Evolutionary conservation across 2,888 invertebrate genomes (phyloP).

Genomic region (Tholera decimalis): DNA sequence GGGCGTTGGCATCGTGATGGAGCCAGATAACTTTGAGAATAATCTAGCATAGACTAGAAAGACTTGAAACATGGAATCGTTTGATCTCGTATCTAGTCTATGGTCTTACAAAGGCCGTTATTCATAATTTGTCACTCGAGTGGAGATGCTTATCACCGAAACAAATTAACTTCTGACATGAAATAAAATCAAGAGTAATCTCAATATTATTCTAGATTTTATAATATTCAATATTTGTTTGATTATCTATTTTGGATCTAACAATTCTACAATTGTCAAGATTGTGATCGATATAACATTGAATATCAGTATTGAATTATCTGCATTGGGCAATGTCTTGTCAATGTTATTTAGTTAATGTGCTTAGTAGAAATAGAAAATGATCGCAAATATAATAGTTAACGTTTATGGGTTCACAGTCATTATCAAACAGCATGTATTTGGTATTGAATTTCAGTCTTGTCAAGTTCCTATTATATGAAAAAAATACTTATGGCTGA

Average conservation of each 20-base stretch:
- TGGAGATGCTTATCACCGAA: neutral
- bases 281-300: too few species aligned
- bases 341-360: too few species aligned
- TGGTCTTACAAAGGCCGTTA: slow-evolving; percentile 12
- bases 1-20: slow-evolving; percentile 19
- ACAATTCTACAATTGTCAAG: too few species aligned
- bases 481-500: neutral
- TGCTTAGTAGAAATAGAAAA: too few species aligned
- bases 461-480: neutral
- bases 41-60: slow-evolving; percentile 39
- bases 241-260: slow-evolving; percentile 12
- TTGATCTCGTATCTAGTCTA: slow-evolving; percentile 29
- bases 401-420: too few species aligned
- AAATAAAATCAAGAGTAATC: too few species aligned
- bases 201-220: slow-evolving; percentile 9
- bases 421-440: neutral
- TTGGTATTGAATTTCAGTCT: neutral
- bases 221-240: slow-evolving; percentile 9
- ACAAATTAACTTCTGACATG: slow-evolving; percentile 20
- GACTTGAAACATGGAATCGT: slow-evolving; percentile 32
- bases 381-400: too few species aligned
- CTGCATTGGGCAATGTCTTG: neutral
- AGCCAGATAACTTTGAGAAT: slow-evolving; percentile 43
- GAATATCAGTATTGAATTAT: neutral
- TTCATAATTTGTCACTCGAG: slow-evolving; percentile 23